Evolutionary conservation across 2,888 invertebrate species (phyloP).

Genomic region (Dilophus febrilis): DNA sequence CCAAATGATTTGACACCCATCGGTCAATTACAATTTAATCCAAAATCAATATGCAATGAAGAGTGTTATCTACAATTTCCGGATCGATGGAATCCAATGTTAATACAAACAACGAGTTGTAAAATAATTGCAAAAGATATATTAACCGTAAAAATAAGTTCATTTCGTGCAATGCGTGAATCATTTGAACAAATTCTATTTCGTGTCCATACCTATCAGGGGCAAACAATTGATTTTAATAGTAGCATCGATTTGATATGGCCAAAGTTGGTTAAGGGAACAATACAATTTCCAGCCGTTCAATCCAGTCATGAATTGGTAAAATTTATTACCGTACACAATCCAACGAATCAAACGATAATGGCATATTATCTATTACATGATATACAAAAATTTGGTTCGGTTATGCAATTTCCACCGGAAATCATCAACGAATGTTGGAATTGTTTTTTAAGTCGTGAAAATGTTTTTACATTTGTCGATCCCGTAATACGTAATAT

Average conservation of each 20-base stretch:
- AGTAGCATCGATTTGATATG: slow-evolving; percentile 26
- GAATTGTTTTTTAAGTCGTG: slow-evolving; percentile 3
- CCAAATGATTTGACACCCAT: slow-evolving; percentile 35
- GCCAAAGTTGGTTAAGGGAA: slow-evolving; percentile 25
- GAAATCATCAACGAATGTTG: slow-evolving; percentile 19
- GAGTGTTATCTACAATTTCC: slow-evolving; percentile 41
- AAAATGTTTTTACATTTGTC: slow-evolving; percentile 3
- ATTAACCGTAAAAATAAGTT: slow-evolving; percentile 23
- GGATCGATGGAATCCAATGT: slow-evolving; percentile 8
- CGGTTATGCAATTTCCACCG: slow-evolving; percentile 21
- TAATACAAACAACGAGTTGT: slow-evolving; percentile 7
- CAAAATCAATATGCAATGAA: slow-evolving; percentile 50
- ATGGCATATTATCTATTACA: slow-evolving; percentile 14
- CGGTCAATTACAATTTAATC: slow-evolving; percentile 52
- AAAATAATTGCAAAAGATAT: slow-evolving; percentile 11
- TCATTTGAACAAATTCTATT: slow-evolving; percentile 23
- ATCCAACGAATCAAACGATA: slow-evolving; percentile 22
- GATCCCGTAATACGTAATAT: background rate
- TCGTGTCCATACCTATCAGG: slow-evolving; percentile 23
- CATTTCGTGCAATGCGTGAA: slow-evolving; percentile 23
- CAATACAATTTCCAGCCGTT: slow-evolving; percentile 21
- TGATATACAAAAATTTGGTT: slow-evolving; percentile 18
- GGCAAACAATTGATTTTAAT: slow-evolving; percentile 24
- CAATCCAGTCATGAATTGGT: slow-evolving; percentile 23
- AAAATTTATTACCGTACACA: slow-evolving; percentile 21